phyloP scores from a whole-genome alignment of 2,888 invertebrate species.

The Dorcus hopei region DNA sequence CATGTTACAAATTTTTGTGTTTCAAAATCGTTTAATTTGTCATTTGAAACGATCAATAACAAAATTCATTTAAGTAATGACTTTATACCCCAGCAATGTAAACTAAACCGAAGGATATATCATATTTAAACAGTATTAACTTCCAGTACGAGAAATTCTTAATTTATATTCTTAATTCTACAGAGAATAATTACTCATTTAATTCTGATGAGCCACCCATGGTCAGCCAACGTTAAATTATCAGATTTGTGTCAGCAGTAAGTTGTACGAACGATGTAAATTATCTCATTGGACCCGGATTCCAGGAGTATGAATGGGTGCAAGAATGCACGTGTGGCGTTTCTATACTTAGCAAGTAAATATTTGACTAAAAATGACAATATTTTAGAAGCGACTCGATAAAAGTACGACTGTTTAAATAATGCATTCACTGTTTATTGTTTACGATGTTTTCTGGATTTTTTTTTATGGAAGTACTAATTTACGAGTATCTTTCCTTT shows the following conservation, averaged over 20 bases:
- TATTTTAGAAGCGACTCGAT: not conserved
- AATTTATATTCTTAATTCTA: conserved; percentile 10
- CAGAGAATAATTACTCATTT: conserved; percentile 28
- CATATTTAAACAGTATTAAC: not conserved
- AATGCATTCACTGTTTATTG: too few species aligned
- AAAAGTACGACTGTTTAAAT: too few species aligned
- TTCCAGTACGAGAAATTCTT: not conserved
- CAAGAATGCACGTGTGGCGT: not conserved
- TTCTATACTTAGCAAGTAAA: not conserved
- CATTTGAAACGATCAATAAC: too few species aligned
- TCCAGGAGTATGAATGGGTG: not conserved
- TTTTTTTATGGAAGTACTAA: too few species aligned
- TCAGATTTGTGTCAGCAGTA: conserved; percentile 35
- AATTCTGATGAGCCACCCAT: conserved; percentile 36
- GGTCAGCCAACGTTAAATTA: conserved; percentile 32
- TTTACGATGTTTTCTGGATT: too few species aligned
- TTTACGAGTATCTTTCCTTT: too few species aligned
- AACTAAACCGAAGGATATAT: too few species aligned
- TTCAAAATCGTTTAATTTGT: too few species aligned
- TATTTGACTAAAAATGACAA: not conserved
- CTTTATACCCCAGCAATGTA: too few species aligned
- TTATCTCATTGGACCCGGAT: conserved; percentile 28
- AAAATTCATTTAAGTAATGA: too few species aligned
- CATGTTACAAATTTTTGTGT: too few species aligned
- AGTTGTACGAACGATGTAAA: conserved; percentile 32